Conservation (phyloP, 2,113 vertebrate genomes). For the Amphilophus citrinellus region DNA sequence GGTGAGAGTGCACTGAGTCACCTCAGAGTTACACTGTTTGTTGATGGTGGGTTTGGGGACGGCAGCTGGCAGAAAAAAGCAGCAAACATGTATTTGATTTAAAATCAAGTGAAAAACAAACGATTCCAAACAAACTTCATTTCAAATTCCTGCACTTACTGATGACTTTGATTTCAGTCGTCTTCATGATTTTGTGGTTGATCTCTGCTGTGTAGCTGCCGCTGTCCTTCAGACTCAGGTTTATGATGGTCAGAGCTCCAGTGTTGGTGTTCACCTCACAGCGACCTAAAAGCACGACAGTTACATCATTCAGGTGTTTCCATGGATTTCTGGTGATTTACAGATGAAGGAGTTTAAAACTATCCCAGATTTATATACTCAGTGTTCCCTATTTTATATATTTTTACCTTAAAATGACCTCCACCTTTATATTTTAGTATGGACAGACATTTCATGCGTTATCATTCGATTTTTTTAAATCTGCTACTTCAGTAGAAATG, state of each 20-base stretch:
- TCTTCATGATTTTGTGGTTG: background rate
- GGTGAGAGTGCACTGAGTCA: background rate
- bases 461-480: too few relatives aligned
- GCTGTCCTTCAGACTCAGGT: background rate
- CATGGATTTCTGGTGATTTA: too few relatives aligned
- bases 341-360: too few relatives aligned
- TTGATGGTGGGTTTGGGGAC: background rate
- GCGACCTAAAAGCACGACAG: background rate
- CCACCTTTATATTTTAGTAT: too few relatives aligned
- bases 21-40: background rate
- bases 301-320: too few relatives aligned
- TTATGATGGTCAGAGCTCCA: background rate
- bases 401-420: too few relatives aligned
- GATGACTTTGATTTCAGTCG: background rate
- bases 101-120: background rate
- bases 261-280: background rate
- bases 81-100: background rate
- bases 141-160: background rate
- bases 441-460: too few relatives aligned
- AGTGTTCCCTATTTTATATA: too few relatives aligned
- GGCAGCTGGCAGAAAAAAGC: background rate
- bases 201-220: background rate
- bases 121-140: fast-evolving
- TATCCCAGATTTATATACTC: too few relatives aligned
- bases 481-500: too few relatives aligned